Conservation (phyloP, 2,113 vertebrate genomes). For the Loxodonta africana region DNA sequence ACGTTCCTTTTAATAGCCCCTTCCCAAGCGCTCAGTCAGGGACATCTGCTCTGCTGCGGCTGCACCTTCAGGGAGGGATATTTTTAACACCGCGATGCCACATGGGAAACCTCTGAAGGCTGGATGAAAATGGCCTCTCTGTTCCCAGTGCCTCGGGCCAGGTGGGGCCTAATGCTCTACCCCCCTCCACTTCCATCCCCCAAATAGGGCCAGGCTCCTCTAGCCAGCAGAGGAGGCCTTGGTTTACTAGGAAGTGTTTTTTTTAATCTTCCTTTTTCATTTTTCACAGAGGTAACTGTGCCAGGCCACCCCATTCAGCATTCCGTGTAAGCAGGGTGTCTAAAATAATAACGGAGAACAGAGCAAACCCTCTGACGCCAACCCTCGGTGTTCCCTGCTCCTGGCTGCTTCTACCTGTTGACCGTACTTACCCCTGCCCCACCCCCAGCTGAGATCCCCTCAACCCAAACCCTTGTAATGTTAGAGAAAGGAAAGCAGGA, state of each 20-base stretch:
- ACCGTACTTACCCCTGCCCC: not conserved
- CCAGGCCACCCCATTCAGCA: not conserved
- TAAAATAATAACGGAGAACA: not conserved
- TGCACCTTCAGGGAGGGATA: conserved; percentile 87
- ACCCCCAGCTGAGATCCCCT: not conserved
- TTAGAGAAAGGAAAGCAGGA: not conserved
- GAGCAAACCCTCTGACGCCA: not conserved
- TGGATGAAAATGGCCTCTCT: conserved; percentile 80
- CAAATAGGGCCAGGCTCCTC: conserved; percentile 50
- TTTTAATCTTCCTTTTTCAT: conserved; percentile 31
- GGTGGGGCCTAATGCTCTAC: conserved; percentile 10
- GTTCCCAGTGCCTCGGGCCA: conserved; percentile 59
- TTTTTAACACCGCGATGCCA: conserved; percentile 84
- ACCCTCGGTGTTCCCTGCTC: not conserved
- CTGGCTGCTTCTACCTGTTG: not conserved
- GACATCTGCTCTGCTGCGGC: conserved; percentile 86
- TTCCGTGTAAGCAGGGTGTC: not conserved
- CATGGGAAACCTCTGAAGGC: conserved; percentile 85
- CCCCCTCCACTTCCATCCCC: not conserved
- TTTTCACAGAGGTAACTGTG: conserved; percentile 48
- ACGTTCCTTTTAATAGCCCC: conserved; percentile 90
- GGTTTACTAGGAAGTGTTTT: conserved; percentile 33
- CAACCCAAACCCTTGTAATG: not conserved
- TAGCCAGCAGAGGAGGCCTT: not conserved
- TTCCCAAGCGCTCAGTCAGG: conserved; percentile 89